Conservation (phyloP, 2,797 vertebrate genomes). For the Premnoplex brunnescens region DNA sequence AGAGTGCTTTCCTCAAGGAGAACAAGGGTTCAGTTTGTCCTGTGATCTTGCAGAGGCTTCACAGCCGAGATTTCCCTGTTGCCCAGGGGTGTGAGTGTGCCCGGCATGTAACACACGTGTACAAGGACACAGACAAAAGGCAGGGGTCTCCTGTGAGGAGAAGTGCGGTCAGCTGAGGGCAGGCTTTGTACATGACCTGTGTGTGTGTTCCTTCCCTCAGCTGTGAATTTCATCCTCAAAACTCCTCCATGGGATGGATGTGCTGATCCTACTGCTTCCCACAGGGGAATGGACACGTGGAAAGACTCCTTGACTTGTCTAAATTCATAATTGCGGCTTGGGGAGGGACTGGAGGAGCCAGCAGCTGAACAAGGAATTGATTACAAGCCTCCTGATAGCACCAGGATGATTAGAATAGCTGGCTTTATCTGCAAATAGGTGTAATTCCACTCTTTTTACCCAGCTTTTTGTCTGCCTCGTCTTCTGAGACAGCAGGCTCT, state of each 20-base stretch:
- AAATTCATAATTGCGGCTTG: neutral
- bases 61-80: neutral
- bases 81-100: neutral
- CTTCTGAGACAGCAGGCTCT: conserved; percentile 16
- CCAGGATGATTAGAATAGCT: neutral
- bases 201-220: neutral
- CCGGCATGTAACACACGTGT: neutral
- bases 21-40: neutral
- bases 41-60: neutral
- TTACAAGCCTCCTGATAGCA: conserved; percentile 28
- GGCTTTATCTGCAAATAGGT: conserved; percentile 33
- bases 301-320: neutral
- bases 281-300: neutral
- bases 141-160: neutral
- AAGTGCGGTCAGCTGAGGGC: neutral
- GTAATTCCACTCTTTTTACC: conserved; percentile 25
- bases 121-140: neutral
- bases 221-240: neutral
- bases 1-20: neutral
- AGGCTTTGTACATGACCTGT: neutral
- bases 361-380: neutral
- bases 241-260: neutral
- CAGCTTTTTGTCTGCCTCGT: conserved; percentile 23
- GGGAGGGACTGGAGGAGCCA: neutral
- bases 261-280: neutral